phyloP scores from a whole-genome alignment of 2,113 vertebrate genomes.

The Coregonus clupeaformis region DNA sequence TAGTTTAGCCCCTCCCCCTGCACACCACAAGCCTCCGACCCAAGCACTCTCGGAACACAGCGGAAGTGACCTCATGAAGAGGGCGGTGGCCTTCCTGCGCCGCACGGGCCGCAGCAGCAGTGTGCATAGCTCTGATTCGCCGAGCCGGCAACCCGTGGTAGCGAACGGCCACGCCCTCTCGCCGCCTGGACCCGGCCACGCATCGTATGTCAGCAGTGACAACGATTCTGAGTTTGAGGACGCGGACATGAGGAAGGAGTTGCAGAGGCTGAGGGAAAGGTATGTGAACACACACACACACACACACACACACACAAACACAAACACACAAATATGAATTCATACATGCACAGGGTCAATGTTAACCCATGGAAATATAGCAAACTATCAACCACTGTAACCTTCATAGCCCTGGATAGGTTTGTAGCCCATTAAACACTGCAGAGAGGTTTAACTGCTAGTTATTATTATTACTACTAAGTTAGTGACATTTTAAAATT shows the following conservation, averaged over 20 bases:
- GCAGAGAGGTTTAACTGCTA: neutral
- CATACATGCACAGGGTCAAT: neutral
- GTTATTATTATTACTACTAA: too few species aligned
- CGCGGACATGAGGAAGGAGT: constrained; percentile 89
- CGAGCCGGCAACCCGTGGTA: constrained; percentile 65
- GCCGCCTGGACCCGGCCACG: constrained; percentile 54
- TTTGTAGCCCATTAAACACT: neutral
- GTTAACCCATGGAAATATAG: neutral
- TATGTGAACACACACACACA: constrained; percentile 59
- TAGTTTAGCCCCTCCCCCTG: constrained; percentile 51
- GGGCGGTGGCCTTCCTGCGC: constrained; percentile 86
- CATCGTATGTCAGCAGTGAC: constrained; percentile 94
- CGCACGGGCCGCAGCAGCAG: constrained; percentile 80
- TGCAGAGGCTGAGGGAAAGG: constrained; percentile 94
- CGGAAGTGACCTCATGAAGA: constrained; percentile 85
- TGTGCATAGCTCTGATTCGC: constrained; percentile 76
- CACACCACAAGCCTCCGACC: constrained; percentile 50
- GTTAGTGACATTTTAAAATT: constrained; percentile 73
- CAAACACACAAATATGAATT: neutral
- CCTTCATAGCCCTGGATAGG: neutral
- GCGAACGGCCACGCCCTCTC: constrained; percentile 75
- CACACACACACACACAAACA: neutral
- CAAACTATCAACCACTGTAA: neutral
- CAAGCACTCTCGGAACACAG: constrained; percentile 70
- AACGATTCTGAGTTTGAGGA: constrained; percentile 97